phyloP scores from a whole-genome alignment of 2,113 vertebrate species.

The Aptenodytes forsteri region DNA sequence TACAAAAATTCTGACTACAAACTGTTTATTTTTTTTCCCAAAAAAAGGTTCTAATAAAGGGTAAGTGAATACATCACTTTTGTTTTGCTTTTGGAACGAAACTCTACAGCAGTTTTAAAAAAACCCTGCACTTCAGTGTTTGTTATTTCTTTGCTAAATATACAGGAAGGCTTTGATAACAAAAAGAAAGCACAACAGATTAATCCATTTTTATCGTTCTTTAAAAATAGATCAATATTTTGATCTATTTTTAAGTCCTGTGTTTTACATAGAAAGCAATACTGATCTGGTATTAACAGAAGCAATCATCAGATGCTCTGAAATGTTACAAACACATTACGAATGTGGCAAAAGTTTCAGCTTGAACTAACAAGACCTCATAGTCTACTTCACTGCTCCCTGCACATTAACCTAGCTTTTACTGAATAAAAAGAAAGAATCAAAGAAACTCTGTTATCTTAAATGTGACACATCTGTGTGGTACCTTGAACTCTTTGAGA shows the following conservation, averaged over 20 bases:
- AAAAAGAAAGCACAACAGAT: neutral
- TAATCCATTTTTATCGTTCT: neutral
- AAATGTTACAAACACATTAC: neutral
- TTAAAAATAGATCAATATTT: neutral
- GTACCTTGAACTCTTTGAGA: neutral
- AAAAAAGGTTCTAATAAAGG: neutral
- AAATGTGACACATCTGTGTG: neutral
- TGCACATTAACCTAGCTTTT: neutral
- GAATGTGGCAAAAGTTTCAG: neutral
- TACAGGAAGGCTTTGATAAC: neutral
- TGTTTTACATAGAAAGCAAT: neutral
- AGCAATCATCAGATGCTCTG: neutral
- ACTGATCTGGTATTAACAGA: neutral
- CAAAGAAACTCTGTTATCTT: neutral
- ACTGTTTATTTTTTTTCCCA: neutral
- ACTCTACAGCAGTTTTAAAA: neutral
- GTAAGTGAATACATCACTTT: neutral
- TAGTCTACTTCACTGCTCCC: neutral
- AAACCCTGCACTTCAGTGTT: neutral
- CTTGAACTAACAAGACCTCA: neutral
- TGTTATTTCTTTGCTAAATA: neutral
- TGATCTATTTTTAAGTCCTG: neutral
- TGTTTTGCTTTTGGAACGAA: neutral
- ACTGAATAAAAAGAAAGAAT: neutral
- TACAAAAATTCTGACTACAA: neutral